Conservation (phyloP, 1,140 invertebrate genomes). For the Hyles vespertilio region DNA sequence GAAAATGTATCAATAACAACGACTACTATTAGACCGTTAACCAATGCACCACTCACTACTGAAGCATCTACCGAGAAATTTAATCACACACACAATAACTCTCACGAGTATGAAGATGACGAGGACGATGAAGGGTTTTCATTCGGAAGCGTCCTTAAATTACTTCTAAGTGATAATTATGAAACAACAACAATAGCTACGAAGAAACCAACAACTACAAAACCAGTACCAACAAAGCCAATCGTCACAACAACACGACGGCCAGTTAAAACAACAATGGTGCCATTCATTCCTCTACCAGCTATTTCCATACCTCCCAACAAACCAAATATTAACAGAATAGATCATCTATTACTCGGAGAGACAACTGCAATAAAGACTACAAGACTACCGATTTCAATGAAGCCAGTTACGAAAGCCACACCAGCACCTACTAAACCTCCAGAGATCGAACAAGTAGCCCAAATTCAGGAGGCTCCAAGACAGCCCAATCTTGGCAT, state of each 20-base stretch:
- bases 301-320: constrained; percentile 33
- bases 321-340: constrained; percentile 45
- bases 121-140: constrained; percentile 75
- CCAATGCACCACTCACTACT: constrained; percentile 21
- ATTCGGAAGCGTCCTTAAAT: constrained; percentile 76
- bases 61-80: constrained; percentile 15
- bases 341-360: constrained; percentile 64
- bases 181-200: constrained; percentile 45
- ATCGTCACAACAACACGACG: constrained; percentile 19
- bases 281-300: constrained; percentile 40
- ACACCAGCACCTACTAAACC: constrained; percentile 27
- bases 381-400: constrained; percentile 24
- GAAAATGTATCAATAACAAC: constrained; percentile 9
- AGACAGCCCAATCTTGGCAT: constrained; percentile 30
- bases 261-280: constrained; percentile 20
- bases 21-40: constrained; percentile 27
- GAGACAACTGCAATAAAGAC: constrained; percentile 56
- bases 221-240: constrained; percentile 21
- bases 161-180: constrained; percentile 73
- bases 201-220: constrained; percentile 11
- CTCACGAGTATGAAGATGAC: constrained; percentile 51
- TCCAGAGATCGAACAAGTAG: constrained; percentile 30
- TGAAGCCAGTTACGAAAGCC: constrained; percentile 23
- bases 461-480: constrained; percentile 14
- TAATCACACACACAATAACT: constrained; percentile 22